Evolutionary conservation across 2,797 vertebrate genomes (phyloP).

Genomic region (Saguinus oedipus): DNA sequence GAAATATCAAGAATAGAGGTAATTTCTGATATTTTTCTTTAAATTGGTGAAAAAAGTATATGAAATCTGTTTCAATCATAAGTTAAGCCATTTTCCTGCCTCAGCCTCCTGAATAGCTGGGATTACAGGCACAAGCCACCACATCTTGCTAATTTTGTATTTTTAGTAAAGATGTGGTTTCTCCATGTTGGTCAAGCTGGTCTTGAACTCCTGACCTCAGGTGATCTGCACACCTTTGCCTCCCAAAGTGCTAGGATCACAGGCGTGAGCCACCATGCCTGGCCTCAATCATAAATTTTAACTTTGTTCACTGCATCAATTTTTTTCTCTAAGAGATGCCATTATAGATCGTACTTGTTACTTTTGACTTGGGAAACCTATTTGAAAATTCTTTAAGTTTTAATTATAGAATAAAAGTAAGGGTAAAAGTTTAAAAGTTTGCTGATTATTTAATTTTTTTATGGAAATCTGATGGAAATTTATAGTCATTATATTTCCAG

Average conservation of each 20-base stretch:
- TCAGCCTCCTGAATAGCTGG: no score
- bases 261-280: no score
- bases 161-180: no score
- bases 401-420: background rate
- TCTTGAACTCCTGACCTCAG: no score
- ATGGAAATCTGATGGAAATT: background rate
- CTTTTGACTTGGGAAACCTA: background rate
- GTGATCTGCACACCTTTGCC: no score
- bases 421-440: background rate
- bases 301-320: background rate
- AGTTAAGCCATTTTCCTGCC: background rate
- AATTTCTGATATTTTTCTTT: background rate
- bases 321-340: background rate
- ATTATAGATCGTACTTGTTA: background rate
- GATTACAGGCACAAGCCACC: no score
- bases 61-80: background rate
- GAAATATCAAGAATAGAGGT: background rate
- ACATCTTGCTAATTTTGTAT: no score
- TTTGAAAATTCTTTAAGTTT: background rate
- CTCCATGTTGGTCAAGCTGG: no score
- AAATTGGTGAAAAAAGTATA: background rate
- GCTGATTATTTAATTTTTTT: background rate
- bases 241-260: no score
- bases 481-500: background rate
- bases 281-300: constrained; percentile 2